A percentile compares a stretch with the other conserved stretches of the same genome.
These are phyloP conservation scores for Meghimatium bilineatum DNA, from an alignment of 2,888 invertebrate genomes.

Conservation along the genomic window DNA sequence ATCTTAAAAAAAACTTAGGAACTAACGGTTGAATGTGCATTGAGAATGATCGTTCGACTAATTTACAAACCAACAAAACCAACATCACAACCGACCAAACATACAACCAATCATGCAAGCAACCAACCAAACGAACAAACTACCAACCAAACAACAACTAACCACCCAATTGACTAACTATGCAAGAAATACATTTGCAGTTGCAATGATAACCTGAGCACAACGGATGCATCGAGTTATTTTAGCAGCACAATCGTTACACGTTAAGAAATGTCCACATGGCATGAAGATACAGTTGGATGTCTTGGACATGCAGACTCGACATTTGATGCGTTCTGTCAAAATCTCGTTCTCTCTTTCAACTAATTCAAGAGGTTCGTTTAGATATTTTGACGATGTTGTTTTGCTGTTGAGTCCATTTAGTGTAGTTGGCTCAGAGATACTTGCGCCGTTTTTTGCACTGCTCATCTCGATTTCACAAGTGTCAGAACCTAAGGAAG, in stretches of 20 bases:
- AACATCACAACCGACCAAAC: too few species aligned
- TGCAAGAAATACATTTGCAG: constrained; percentile 30
- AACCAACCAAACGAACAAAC: too few species aligned
- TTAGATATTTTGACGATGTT: not conserved
- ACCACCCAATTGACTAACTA: not conserved
- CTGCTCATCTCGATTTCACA: too few species aligned
- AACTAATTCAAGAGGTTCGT: constrained; percentile 37
- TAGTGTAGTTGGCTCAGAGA: too few species aligned
- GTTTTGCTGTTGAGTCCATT: not conserved
- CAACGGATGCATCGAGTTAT: constrained; percentile 40
- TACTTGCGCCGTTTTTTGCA: too few species aligned
- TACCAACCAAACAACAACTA: too few species aligned
- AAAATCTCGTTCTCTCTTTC: constrained; percentile 33
- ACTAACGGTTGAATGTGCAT: too few species aligned
- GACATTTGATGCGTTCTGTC: constrained; percentile 11
- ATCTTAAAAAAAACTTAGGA: too few species aligned
- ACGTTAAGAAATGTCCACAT: constrained; percentile 50
- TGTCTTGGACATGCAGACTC: constrained; percentile 4
- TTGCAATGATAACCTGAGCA: constrained; percentile 4
- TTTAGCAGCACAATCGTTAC: constrained; percentile 43
- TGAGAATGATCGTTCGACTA: too few species aligned
- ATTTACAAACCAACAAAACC: too few species aligned
- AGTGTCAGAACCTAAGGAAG: too few species aligned
- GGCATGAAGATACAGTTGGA: constrained; percentile 49
- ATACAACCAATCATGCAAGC: too few species aligned